Evolutionary conservation across 2,113 vertebrate species (phyloP), one percentile per base, ranked within the genome.

Genomic region (Eptesicus fuscus): DNA sequence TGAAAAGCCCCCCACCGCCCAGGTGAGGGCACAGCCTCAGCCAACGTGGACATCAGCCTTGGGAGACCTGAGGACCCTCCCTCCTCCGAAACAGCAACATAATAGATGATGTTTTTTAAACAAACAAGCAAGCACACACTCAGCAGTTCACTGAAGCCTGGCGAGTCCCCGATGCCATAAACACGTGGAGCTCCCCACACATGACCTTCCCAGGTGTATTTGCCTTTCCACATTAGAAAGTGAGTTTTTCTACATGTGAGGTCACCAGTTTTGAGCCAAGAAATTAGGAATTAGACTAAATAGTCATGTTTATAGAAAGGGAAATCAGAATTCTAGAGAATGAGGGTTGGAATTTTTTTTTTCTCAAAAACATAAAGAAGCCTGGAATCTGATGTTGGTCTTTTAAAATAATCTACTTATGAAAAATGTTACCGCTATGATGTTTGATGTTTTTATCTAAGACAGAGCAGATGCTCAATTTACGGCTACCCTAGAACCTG

Each of bases 371-470:
- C 37, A 65, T 1, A 88, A 79, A 73, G 18, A 59, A 77, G 40
- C 3, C 42, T 90, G 69, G 63, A 83, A 69, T 93, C 70, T 84
- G 65, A 95, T 67, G 17, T 53, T 47, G 25, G 13, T 30, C 49
- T 79, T 86, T 90, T 65, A 44, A 92, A 91, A 88, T 76, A 84
- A 79, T 76, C 10, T 65, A 77, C 71, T n/a, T 84, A 67, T 78
- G 51, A 69, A 63, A 32, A 61, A 84, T 90, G 93, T 90, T 83
- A 63, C 40, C 63, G 73, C 23, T 63, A 51, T 35, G 84, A 80
- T 84, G 65, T 87, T 82, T 79, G 28, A 70, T 80, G 73, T 74
- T 51, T 84, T 51, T 73, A 85, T 61, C 16, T 51, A 70, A 70
- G 67, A 42, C 25, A 47, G 59, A 73, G 87, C 12, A 28, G 44